Conservation (phyloP, 1,140 invertebrate species). For the Scaptomyza hsui region DNA sequence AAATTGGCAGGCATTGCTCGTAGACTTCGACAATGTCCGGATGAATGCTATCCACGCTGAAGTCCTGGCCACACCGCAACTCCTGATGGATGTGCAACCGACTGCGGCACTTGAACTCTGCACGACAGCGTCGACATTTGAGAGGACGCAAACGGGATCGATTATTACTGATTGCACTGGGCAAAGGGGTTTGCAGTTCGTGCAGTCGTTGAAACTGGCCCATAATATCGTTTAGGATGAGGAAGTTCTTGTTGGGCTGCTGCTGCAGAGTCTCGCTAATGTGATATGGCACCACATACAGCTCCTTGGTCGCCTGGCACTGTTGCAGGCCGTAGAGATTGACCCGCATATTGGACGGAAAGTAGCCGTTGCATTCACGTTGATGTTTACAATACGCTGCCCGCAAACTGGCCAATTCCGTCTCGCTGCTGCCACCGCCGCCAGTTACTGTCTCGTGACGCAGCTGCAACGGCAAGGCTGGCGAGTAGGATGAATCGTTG, state of each 20-base stretch:
- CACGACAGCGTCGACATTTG: constrained; percentile 50
- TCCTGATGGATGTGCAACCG: constrained; percentile 61
- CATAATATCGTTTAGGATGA: constrained; percentile 61
- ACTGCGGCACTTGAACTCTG: constrained; percentile 40
- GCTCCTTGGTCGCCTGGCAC: constrained; percentile 62
- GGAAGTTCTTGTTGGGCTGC: constrained; percentile 59
- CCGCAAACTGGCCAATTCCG: constrained; percentile 39
- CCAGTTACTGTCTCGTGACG: constrained; percentile 8
- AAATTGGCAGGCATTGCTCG: constrained; percentile 68
- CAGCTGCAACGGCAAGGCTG: constrained; percentile 37
- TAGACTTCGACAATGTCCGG: constrained; percentile 69
- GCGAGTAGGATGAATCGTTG: neutral
- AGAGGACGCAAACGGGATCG: constrained; percentile 11
- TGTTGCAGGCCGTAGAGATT: constrained; percentile 68
- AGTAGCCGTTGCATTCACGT: constrained; percentile 61
- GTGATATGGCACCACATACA: constrained; percentile 66
- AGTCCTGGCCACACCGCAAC: constrained; percentile 62
- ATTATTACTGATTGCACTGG: neutral
- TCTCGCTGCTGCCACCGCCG: constrained; percentile 26
- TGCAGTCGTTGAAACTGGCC: constrained; percentile 62
- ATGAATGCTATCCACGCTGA: constrained; percentile 63
- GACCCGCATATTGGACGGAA: constrained; percentile 59
- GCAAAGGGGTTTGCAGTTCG: constrained; percentile 39
- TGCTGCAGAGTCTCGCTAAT: constrained; percentile 60
- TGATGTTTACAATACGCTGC: constrained; percentile 60